Evolutionary conservation across 2,888 invertebrate species (phyloP), one percentile per base, ranked within the genome.

Genomic region (Rotaria socialis): DNA sequence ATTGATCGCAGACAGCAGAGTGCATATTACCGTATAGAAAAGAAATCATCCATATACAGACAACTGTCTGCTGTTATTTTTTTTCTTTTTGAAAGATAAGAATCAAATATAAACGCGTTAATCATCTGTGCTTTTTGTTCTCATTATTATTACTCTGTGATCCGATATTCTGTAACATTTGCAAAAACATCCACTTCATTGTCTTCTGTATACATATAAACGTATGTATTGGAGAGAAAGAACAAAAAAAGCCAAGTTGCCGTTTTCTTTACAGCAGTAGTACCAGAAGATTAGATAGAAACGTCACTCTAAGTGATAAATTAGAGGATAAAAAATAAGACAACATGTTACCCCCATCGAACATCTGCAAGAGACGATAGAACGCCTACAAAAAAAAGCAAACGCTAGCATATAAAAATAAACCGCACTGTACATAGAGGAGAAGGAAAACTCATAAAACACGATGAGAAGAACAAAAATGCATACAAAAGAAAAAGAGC

Each of bases 401-500:
- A 67, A 27, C 35, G 35, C 67, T 67, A 35, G 35, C 35, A 35
- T 35, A 67, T 35, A 19, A 67, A 27, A 67, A 67, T 67, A 67
- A 35, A 2, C 27, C 27, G 35, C 67, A 10, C 35, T 35, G 19
- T 35, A 19, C 35, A 27, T 67, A 35, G 35, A 50, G 67, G 11
- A 67, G 67, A 67, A 35, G 35, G 67, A 67, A 67, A 67, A 67
- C 35, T 35, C 67, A 67, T 67, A 67, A 19, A 35, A 16, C 67
- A 67, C 16, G 67, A 67, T 35, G 67, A 67, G 67, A 35, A 35
- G 50, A 27, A 67, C 19, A 35, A 67, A 55, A 19, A 19, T 27
- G 19, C 35, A 67, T 67, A 67, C 35, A 67, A 35, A 67, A 67
- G 67, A 67, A 35, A 67, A 67, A 67, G 35, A 67, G 67, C 67